Evolutionary conservation across 2,888 invertebrate genomes (phyloP), one percentile per base, ranked within the genome.

Genomic region (Tanypteryx hageni): DNA sequence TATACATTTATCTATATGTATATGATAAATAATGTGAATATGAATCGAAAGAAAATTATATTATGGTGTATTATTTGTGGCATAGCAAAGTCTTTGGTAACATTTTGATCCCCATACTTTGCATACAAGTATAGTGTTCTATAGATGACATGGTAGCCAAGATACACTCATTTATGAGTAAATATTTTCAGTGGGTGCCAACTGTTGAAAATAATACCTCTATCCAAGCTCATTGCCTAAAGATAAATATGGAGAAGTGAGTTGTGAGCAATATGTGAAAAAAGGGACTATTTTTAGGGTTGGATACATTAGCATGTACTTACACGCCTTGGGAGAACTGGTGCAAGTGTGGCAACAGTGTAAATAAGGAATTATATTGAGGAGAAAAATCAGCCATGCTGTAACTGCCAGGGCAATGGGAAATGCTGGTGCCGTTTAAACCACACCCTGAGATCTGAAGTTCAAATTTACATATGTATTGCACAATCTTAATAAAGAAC

Each of bases 401-500:
- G 61, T 56, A 89, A 89, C 89, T 89, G 89, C 89, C 89, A 64
- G 27, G 89, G 89, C 89, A 89, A 89, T 89, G 89, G 64, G 89
- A 64, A 86, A 89, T 89, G 64, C 89, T 89, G 89, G 89, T 89
- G 89, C 89, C 89, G 64, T 64, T 22, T 61, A 61, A 89, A 58
- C 83, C 83, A 86, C 16, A 44, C 89, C 89, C 89, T 89, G 89
- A 89, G 89, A 89, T 89, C 89, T 89, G 89, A 89, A 89, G 89
- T 89, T 89, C 89, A 89, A 89, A 89, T 89, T 44, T 89, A 89
- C 64, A 89, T 64, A 89, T 89, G 44, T 89, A 89, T n/a, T 89
- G 89, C 89, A 89, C 89, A 89, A 89, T 89, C 89, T 89, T 89
- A 44, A 89, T 64, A 89, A 89, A 89, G 89, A 89, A 89, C 89